Base-by-base conservation (phyloP, 1,140 invertebrate species). In the Drosophila setifemur region DNA sequence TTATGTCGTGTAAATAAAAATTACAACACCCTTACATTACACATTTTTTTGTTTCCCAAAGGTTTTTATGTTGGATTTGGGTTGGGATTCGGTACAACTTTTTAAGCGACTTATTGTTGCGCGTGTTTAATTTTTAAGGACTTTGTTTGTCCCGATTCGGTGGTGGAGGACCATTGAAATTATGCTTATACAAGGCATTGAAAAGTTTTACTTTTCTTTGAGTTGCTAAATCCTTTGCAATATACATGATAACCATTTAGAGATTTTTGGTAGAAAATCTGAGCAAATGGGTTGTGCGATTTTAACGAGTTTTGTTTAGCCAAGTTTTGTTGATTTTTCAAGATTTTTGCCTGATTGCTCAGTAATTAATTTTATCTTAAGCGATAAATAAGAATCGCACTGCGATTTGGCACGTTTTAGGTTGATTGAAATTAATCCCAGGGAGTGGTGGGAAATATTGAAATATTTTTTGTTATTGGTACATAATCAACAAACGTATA, bases 1-100 rank as follows among this genome's bases (percentile, higher is more conserved):
- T 63, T 6, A 63, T 74, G 50, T 67, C 74, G 44, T 71, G 79
- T 79, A 85, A 83, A 85, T 71, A 78, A 39, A 74, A 83, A 78
- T 85, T 68, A 74, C 73, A 74, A 55, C 50, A 42, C 57, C 44
- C 70, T 61, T 48, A 54, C 43, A 31, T 70, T 73, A 52, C 12
- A 18, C 8, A 8, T 33, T 31, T 37, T 31, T 42, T 11, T 25
- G 18, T 37, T n/a, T 1, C n/a, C n/a, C n/a, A 31, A 4, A 4
- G 31, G 14, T 37, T 57, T 44, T 48, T 35, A 48, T 64, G n/a
- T n/a, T n/a, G n/a, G n/a, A n/a, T n/a, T n/a, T n/a, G n/a, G n/a
- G n/a, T n/a, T n/a, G n/a, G n/a, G n/a, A n/a, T 71, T 19, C 35
- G 29, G 11, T 21, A 28, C 14, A 73, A 77, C 45, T 61, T 83